These are phyloP conservation scores for Chamaea fasciata DNA, from an alignment of 2,113 vertebrate genomes.

Conservation along the genomic window DNA sequence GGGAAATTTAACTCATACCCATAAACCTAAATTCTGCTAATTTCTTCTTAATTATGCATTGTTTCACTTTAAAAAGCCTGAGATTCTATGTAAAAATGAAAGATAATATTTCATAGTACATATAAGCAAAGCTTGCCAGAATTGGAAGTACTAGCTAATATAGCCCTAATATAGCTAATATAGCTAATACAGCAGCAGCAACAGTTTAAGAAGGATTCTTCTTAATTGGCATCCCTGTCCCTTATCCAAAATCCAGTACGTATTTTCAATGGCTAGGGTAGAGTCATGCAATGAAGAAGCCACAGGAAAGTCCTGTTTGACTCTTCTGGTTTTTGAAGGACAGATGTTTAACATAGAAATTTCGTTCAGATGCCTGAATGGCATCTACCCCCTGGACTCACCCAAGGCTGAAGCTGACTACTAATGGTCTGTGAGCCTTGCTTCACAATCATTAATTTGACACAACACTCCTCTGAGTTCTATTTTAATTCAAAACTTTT, in stretches of 20 bases:
- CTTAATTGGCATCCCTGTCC: neutral
- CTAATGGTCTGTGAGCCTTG: neutral
- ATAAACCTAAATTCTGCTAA: neutral
- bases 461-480: constrained; percentile 21
- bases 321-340: neutral
- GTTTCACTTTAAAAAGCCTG: neutral
- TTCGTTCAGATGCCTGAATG: neutral
- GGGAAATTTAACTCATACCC: neutral
- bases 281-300: neutral
- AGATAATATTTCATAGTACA: neutral
- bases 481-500: constrained; percentile 39
- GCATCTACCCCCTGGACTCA: constrained; percentile 1
- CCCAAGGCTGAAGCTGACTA: neutral
- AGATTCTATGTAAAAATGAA: neutral
- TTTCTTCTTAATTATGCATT: neutral
- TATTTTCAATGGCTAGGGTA: neutral
- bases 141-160: neutral
- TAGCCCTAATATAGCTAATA: too few species aligned
- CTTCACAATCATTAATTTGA: constrained; percentile 34
- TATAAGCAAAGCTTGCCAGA: neutral
- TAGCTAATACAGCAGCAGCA: neutral
- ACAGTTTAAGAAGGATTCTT: neutral
- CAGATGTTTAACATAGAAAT: neutral
- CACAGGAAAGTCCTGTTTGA: neutral
- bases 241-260: neutral